phyloP scores from a whole-genome alignment of 2,113 vertebrate genomes.

The Peromyscus maniculatus region DNA sequence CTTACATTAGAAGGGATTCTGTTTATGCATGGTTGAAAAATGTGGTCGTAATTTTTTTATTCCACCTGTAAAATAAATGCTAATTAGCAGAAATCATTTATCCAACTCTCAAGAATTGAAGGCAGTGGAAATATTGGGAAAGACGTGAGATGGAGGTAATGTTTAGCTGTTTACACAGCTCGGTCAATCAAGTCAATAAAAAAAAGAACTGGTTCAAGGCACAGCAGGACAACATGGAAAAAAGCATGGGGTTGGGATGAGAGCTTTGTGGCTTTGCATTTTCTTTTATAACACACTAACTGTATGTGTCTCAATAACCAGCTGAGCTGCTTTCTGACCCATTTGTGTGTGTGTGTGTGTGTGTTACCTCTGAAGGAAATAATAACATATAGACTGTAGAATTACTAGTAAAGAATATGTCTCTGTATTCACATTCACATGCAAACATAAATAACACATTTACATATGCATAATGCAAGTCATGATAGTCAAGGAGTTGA shows the following conservation, averaged over 20 bases:
- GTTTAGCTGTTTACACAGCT: neutral
- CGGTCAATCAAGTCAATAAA: constrained; percentile 25
- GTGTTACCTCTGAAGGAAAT: constrained; percentile 30
- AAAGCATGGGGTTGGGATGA: neutral
- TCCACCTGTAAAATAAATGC: constrained; percentile 26
- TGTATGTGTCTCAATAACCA: constrained; percentile 34
- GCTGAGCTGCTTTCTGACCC: neutral
- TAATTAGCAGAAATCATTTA: constrained; percentile 52
- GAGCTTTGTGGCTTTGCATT: neutral
- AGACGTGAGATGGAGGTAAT: neutral
- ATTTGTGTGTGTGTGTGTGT: neutral
- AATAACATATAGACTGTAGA: neutral
- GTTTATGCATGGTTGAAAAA: neutral
- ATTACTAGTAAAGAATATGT: neutral
- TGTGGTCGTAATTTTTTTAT: neutral
- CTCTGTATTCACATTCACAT: neutral
- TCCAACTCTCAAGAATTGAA: neutral
- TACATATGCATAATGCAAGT: neutral
- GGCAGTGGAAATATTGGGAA: neutral
- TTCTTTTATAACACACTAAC: constrained; percentile 45
- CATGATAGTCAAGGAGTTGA: neutral
- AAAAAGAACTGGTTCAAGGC: constrained; percentile 68
- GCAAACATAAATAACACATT: neutral
- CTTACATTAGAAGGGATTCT: neutral
- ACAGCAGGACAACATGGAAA: constrained; percentile 47